Percentiles rank a stretch among this genome's conserved stretches.
Conservation (phyloP, 1,140 invertebrate genomes). For the Bombus superbus region DNA sequence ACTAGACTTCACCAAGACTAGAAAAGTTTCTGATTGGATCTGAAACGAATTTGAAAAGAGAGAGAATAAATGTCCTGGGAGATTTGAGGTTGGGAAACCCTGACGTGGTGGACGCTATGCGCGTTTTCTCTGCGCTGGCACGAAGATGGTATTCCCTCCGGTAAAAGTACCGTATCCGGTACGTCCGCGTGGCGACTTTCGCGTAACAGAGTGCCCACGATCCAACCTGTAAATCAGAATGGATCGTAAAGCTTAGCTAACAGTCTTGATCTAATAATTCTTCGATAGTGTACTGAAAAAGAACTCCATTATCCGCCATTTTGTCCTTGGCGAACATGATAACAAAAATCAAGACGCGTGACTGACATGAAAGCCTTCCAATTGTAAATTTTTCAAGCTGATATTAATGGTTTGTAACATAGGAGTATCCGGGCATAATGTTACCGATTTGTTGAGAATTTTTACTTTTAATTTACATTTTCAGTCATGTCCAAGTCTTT, state of each 20-base stretch:
- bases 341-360: not conserved
- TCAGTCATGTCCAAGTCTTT: too few relatives aligned
- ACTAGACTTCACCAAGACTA: not conserved
- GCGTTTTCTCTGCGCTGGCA: slow-evolving; percentile 37
- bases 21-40: not conserved
- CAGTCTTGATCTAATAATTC: not conserved
- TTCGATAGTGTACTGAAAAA: not conserved
- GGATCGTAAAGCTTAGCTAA: not conserved
- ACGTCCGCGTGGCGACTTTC: slow-evolving; percentile 49
- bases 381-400: not conserved
- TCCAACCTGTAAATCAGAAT: slow-evolving; percentile 16
- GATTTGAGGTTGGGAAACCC: slow-evolving; percentile 21
- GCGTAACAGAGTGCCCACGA: slow-evolving; percentile 36
- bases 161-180: slow-evolving; percentile 60
- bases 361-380: not conserved
- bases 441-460: not conserved
- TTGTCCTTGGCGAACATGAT: not conserved
- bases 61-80: not conserved
- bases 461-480: not conserved
- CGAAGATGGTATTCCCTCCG: slow-evolving; percentile 48
- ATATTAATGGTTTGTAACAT: not conserved
- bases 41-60: not conserved
- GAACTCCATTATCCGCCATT: not conserved
- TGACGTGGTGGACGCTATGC: slow-evolving; percentile 8
- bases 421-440: too few relatives aligned